Base-by-base conservation (phyloP, 2,888 invertebrate genomes). In the Dorcus parallelipipedus region DNA sequence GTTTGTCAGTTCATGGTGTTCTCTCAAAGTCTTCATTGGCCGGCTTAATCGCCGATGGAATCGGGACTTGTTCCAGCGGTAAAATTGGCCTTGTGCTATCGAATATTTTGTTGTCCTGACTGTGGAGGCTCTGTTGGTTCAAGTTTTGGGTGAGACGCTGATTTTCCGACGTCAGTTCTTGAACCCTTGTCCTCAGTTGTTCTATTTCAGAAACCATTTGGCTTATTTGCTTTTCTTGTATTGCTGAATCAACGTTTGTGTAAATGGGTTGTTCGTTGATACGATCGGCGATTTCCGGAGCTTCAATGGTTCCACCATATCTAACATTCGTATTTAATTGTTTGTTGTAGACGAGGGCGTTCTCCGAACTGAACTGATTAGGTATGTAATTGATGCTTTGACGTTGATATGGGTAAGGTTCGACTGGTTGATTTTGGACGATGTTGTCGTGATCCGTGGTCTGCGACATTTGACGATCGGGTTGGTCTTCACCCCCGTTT, bases 181-280 rank as follows among this genome's bases (percentile, higher is more conserved):
- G 74, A 17, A 78, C 71, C 58, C 73, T 68, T 10, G 69, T 70
- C 56, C 73, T 67, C 39, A 78, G 67, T 54, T 76, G 72, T 64
- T 77, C 73, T 43, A 78, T 72, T 67, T 78, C 74, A 3, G 75
- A 73, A 1, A 75, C 76, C 38, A 78, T 62, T 60, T 75, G 73
- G 39, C 72, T 74, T 49, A 78, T 69, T 60, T 76, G 72, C 43
- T 71, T 67, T 41, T 74, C 72, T 59, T 75, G 76, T 8, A 62
- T 55, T 7, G 54, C 55, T 38, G 64, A 62, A 50, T 66, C 63
- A 26, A 58, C 56, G 52, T 63, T 60, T 7, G 62, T 60, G 38
- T 63, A 62, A 43, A 61, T 56, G 17, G 63, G 61, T 45, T 63
- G 61, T 41, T 61, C 63, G 41, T 59, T 60, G 39, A 62, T 56